Evolutionary conservation across 2,797 vertebrate species (phyloP).

Genomic region (Lemur catta): DNA sequence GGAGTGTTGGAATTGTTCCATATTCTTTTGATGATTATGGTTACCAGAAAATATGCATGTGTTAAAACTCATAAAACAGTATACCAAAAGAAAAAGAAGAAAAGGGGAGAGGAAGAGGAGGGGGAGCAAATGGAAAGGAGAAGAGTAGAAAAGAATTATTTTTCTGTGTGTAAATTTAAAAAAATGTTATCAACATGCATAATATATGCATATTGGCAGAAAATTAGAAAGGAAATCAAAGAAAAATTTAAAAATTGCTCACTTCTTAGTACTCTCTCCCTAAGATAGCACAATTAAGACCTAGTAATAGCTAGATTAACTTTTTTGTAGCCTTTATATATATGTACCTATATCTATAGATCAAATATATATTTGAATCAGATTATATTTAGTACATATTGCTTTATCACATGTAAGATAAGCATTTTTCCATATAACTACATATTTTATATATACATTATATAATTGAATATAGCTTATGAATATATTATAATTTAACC

Average conservation of each 20-base stretch:
- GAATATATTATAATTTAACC: not conserved
- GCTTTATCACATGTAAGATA: not conserved
- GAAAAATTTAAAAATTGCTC: not conserved
- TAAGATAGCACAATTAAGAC: not conserved
- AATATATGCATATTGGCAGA: not conserved
- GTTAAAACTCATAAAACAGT: not conserved
- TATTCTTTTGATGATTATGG: not conserved
- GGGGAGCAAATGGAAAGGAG: not conserved
- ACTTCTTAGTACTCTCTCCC: not conserved
- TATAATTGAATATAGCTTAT: not conserved
- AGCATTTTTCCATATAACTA: not conserved
- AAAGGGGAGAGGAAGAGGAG: fast-evolving
- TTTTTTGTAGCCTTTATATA: not conserved
- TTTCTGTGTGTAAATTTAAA: not conserved
- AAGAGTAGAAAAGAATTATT: not conserved
- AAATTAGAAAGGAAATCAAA: not conserved
- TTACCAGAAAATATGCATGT: not conserved
- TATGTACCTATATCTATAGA: not conserved
- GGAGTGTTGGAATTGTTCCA: not conserved
- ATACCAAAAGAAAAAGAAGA: not conserved
- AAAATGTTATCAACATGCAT: not conserved
- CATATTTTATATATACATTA: not conserved
- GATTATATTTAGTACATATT: not conserved
- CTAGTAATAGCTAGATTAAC: not conserved
- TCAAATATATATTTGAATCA: not conserved